Base-by-base conservation (phyloP, 1,140 invertebrate species). In the Zaprionus camerounensis region DNA sequence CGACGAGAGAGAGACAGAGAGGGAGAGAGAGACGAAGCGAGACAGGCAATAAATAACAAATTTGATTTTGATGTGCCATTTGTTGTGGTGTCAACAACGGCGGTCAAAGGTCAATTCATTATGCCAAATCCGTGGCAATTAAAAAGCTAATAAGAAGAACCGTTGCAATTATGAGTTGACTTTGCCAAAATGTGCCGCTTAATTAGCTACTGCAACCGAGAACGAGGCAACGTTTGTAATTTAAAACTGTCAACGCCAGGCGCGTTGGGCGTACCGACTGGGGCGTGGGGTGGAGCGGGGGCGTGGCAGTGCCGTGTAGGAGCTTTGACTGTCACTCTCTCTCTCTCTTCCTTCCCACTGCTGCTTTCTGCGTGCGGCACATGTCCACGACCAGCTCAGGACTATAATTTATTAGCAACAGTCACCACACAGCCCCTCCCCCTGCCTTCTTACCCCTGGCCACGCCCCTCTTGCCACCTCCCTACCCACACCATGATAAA, bases 401-500 rank as follows among this genome's bases (percentile, higher is more conserved):
- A 71, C 59, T 72, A 78, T 88, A 88, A 88, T 88, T 88, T 88
- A 88, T 88, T 90, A 90, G 85, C 84, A 90, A 85, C 84, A 85
- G 78, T 85, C 80, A 83, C 76, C 83, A 68, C 82, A 81, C 64
- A 73, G 82, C 68, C 53, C 41, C 36, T 56, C 66, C 53, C 26
- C 44, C 62, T 49, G 28, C 73, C 79, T 36, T 46, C 58, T 11
- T 31, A 9, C 6, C 68, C 71, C 20, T 0, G 2, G 34, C 59
- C 59, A 38, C 67, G 24, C 62, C 64, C 57, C 38, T 4, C 41
- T 34, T 2, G 3, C 31, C 49, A 0, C 1, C 28, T 0, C 46
- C 20, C 51, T 66, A 75, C 63, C 73, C 78, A 68, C 82, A 85
- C 73, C 78, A 90, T 88, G 81, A 88, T 88, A 90, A 88, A 88